These are phyloP conservation scores for Eucidaris tribuloides DNA, from an alignment of 35 echinoderm and acorn worm genomes.

Conservation along the genomic window DNA sequence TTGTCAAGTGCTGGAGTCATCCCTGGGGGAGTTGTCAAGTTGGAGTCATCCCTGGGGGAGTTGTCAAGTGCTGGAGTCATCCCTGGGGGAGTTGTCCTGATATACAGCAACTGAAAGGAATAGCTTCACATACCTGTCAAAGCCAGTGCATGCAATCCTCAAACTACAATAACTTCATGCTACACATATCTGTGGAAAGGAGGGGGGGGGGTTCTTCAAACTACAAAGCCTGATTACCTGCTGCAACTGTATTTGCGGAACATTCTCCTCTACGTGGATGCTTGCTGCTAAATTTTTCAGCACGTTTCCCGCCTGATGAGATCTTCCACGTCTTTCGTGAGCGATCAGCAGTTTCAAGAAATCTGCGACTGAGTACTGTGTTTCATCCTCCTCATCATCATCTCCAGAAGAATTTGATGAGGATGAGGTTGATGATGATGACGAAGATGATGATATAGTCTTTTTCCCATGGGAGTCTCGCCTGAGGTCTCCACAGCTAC, in stretches of 20 bases:
- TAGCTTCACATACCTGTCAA: too few species aligned
- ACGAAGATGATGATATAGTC: background rate
- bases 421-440: background rate
- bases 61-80: too few species aligned
- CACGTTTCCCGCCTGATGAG: background rate
- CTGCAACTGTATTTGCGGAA: background rate
- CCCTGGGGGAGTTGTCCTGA: too few species aligned
- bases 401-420: background rate
- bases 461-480: background rate
- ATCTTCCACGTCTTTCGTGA: background rate
- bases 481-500: conserved; percentile 6
- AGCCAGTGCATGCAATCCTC: too few species aligned
- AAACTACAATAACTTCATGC: too few species aligned
- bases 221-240: too few species aligned
- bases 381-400: conserved; percentile 8
- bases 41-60: too few species aligned
- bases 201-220: too few species aligned
- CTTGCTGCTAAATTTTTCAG: background rate
- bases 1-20: too few species aligned
- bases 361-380: background rate
- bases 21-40: too few species aligned
- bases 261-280: background rate
- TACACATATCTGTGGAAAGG: too few species aligned
- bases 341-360: background rate
- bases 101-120: too few species aligned